These are phyloP conservation scores for Papilio elwesi DNA, from an alignment of 2,888 invertebrate genomes.

Conservation along the genomic window DNA sequence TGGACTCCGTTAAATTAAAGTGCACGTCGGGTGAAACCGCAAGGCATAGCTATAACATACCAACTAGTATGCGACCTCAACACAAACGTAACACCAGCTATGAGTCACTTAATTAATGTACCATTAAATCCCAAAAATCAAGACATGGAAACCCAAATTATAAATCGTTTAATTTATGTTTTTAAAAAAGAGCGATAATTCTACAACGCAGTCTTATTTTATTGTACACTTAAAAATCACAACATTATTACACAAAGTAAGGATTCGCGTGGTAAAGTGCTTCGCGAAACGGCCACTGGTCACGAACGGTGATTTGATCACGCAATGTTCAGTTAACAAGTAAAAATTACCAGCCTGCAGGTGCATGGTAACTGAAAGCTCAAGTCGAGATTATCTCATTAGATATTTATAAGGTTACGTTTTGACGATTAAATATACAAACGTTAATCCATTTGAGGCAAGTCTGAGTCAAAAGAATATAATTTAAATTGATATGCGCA, in stretches of 20 bases:
- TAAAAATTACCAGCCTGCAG: conserved; percentile 35
- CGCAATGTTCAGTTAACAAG: conserved; percentile 36
- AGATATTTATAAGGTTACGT: background rate
- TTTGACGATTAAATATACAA: too few relatives aligned
- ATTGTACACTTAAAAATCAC: conserved; percentile 40
- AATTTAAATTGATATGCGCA: too few relatives aligned
- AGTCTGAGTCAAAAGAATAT: too few relatives aligned
- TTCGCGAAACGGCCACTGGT: conserved; percentile 26
- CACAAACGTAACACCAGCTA: too few relatives aligned
- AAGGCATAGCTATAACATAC: too few relatives aligned
- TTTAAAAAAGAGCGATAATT: conserved; percentile 21
- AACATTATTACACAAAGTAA: conserved; percentile 34
- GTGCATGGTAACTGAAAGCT: conserved; percentile 29
- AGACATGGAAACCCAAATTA: conserved; percentile 3
- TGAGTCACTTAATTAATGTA: too few relatives aligned
- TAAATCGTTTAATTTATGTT: conserved; percentile 27
- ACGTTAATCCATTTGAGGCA: too few relatives aligned
- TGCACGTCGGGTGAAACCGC: too few relatives aligned
- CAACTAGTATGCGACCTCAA: too few relatives aligned
- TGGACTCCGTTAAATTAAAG: too few relatives aligned
- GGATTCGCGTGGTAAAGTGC: conserved; percentile 31
- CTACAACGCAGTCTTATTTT: conserved; percentile 21
- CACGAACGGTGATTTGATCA: conserved; percentile 35
- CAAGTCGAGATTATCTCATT: conserved; percentile 20
- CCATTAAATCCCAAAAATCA: too few relatives aligned